These are phyloP conservation scores for Halictus ligatus DNA, from an alignment of 2,888 invertebrate genomes.

Conservation along the genomic window DNA sequence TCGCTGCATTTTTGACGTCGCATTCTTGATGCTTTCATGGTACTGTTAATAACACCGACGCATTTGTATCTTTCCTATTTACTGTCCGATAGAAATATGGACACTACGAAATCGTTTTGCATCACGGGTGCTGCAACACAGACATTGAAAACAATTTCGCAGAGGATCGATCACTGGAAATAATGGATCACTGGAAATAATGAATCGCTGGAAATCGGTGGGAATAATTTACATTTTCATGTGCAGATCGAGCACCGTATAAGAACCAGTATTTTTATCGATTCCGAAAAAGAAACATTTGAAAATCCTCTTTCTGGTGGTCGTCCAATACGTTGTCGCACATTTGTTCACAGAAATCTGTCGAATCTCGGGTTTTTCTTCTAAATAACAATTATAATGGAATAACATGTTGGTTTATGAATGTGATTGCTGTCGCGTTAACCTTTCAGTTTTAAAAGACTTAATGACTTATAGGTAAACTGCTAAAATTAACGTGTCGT, in stretches of 20 bases:
- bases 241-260: not conserved
- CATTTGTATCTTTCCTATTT: not conserved
- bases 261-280: too few species aligned
- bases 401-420: too few species aligned
- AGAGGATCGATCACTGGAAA: not conserved
- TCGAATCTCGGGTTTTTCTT: too few species aligned
- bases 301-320: not conserved
- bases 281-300: not conserved
- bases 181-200: not conserved
- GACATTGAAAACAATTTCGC: not conserved
- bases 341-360: too few species aligned
- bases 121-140: not conserved
- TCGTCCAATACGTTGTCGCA: not conserved
- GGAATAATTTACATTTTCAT: not conserved
- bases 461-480: too few species aligned
- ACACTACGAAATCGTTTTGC: not conserved
- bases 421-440: too few species aligned
- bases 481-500: too few species aligned
- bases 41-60: not conserved
- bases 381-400: too few species aligned
- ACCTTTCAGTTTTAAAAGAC: too few species aligned
- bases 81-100: not conserved
- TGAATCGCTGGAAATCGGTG: too few species aligned
- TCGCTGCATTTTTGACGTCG: slow-evolving; percentile 8
- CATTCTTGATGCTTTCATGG: not conserved